Base-by-base conservation (phyloP, 2,888 invertebrate species). In the Erpobdella octoculata region DNA sequence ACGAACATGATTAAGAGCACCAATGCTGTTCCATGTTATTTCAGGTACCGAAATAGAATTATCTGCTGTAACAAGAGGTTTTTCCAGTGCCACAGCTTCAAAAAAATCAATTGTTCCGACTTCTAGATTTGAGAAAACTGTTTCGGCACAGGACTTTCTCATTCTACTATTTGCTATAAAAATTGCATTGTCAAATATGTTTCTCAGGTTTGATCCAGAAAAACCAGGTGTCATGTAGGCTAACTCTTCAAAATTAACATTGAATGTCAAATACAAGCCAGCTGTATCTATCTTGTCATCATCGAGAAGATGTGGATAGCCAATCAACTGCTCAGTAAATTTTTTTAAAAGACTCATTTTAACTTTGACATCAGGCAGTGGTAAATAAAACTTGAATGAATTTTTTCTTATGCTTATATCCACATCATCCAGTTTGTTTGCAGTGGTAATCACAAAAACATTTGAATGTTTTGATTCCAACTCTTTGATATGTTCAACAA, bases 401-500 rank as follows among this genome's bases (percentile, higher is more conserved):
- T 28, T 35, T n/a, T 35, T n/a, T 4, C 31, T 31, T 12, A 31
- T 35, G 12, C 38, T 25, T 18, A 38, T 12, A 18, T 69, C 58
- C 18, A 69, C 35, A 46, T 48, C 58, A 31, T 69, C 69, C 4
- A 53, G 35, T 33, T 48, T 69, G 33, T 18, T 15, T 33, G 69
- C 48, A 35, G 58, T 58, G 25, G 21, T 58, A 5, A 69, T 48
- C 58, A 69, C n/a, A 21, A 38, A 69, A 31, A 69, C 69, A 31
- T 33, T 37, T 6, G 21, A 35, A 9, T n/a, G n/a, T n/a, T 33
- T 18, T n/a, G 46, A 6, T 0, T 69, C 36, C 12, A 46, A 58
- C 33, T 46, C 6, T 15, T 58, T 37, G 18, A 46, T 35, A 31
- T 33, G 35, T 18, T 35, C 58, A 21, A 36, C 58, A 15, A 69